These are phyloP conservation scores for Drosophila picticornis DNA, from an alignment of 2,888 invertebrate species.

Conservation along the genomic window DNA sequence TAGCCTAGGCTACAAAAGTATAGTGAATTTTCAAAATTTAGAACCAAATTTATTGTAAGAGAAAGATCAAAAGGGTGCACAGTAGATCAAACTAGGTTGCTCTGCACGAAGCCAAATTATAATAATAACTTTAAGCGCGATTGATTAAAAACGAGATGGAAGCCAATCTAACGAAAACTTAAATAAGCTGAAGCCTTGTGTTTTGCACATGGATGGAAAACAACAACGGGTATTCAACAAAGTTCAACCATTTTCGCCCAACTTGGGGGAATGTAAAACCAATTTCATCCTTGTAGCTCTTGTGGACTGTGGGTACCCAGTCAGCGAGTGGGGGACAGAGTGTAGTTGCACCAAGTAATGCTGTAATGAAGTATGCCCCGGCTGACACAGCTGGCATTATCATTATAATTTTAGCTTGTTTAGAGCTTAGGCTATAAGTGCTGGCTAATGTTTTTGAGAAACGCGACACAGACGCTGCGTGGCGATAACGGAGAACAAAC, in stretches of 20 bases:
- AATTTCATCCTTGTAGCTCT: not conserved
- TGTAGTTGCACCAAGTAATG: not conserved
- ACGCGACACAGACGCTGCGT: constrained; percentile 30
- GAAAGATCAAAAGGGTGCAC: too few relatives aligned
- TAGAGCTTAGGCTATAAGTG: constrained; percentile 62
- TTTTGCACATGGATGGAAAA: not conserved
- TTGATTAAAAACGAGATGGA: not conserved
- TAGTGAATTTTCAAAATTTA: not conserved
- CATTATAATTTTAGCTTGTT: constrained; percentile 75
- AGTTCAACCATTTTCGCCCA: not conserved
- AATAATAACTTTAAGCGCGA: not conserved
- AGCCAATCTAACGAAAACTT: not conserved
- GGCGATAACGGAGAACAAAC: not conserved
- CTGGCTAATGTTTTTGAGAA: constrained; percentile 68
- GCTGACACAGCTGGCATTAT: constrained; percentile 56
- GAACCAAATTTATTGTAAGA: not conserved
- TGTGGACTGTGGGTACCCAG: not conserved
- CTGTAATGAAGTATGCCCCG: constrained; percentile 1
- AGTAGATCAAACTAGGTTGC: not conserved
- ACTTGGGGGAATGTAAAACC: not conserved
- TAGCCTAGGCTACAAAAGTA: not conserved
- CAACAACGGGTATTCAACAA: not conserved
- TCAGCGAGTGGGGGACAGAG: not conserved
- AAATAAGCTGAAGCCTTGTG: not conserved
- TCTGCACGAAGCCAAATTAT: not conserved